Percentiles rank a stretch among this genome's conserved stretches.
phyloP scores from a whole-genome alignment of 2,797 vertebrate species.

The Salmo trutta region DNA sequence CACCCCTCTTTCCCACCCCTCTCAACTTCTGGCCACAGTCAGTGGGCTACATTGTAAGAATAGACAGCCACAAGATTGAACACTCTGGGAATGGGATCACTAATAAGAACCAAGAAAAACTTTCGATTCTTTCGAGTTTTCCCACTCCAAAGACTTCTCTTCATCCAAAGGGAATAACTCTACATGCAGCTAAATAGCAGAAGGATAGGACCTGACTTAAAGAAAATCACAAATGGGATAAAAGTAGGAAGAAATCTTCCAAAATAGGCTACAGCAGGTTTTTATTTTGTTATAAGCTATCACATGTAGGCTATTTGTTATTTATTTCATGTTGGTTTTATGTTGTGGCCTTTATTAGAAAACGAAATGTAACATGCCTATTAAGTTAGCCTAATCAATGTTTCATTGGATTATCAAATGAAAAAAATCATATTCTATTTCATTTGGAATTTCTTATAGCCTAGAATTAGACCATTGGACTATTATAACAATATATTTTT shows the following conservation, averaged over 20 bases:
- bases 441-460: not conserved
- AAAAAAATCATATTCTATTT: not conserved
- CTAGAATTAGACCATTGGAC: constrained; percentile 39
- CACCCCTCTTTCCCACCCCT: constrained; percentile 28
- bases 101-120: constrained; percentile 58
- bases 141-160: constrained; percentile 51
- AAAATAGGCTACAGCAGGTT: not conserved
- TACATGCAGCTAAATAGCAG: constrained; percentile 11
- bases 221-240: constrained; percentile 62
- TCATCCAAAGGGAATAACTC: constrained; percentile 56
- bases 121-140: constrained; percentile 55
- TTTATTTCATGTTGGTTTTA: not conserved
- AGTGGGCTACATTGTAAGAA: constrained; percentile 39
- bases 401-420: not conserved
- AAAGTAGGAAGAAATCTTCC: constrained; percentile 32
- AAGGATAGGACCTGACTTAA: constrained; percentile 37
- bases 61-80: constrained; percentile 46
- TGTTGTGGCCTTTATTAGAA: not conserved
- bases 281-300: constrained; percentile 18
- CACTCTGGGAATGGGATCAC: constrained; percentile 69
- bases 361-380: not conserved
- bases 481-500: not conserved
- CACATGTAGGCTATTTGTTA: not conserved
- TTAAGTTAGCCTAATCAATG: not conserved
- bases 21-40: constrained; percentile 42